phyloP scores from a whole-genome alignment of 2,888 invertebrate genomes.

The Cheiracanthium punctorium region DNA sequence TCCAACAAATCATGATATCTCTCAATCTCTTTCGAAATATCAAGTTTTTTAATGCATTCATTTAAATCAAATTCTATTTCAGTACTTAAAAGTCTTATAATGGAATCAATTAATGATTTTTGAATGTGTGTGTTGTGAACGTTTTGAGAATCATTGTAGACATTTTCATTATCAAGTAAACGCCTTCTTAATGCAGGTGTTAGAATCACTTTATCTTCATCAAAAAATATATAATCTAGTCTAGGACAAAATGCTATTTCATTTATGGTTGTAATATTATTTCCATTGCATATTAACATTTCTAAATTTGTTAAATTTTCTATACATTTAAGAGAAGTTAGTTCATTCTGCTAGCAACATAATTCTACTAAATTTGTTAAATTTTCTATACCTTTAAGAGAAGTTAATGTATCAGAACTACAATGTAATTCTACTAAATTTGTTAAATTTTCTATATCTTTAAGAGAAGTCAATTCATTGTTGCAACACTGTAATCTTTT shows the following conservation, averaged over 20 bases:
- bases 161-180: neutral
- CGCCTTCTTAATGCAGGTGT: neutral
- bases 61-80: neutral
- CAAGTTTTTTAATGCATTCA: neutral
- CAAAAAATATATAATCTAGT: neutral
- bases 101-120: neutral
- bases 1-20: neutral
- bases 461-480: neutral
- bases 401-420: neutral
- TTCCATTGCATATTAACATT: neutral
- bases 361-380: neutral
- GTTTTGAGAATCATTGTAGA: neutral
- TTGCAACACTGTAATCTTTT: neutral
- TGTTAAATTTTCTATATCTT: slow-evolving; percentile 9
- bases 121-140: neutral
- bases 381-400: neutral
- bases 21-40: neutral
- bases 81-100: neutral
- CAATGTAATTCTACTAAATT: slow-evolving; percentile 14
- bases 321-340: neutral
- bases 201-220: slow-evolving; percentile 2
- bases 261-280: neutral
- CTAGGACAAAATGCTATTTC: neutral
- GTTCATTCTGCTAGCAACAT: neutral
- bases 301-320: neutral